These are phyloP conservation scores for Chaenodraco wilsoni DNA, from an alignment of 2,797 vertebrate species.

Conservation along the genomic window DNA sequence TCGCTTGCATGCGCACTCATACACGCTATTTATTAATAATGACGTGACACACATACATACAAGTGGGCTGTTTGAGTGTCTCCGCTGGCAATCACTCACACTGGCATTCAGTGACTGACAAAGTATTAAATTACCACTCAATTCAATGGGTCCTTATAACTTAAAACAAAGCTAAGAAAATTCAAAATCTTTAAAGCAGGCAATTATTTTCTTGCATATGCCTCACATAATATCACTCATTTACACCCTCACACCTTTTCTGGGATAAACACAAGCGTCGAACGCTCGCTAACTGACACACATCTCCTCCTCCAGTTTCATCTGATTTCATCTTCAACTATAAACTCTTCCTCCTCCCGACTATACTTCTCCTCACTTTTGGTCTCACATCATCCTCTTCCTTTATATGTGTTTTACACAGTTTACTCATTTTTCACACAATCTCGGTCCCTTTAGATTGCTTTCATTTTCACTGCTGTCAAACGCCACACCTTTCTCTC, in stretches of 20 bases:
- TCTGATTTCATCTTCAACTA: neutral
- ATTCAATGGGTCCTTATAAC: slow-evolving; percentile 16
- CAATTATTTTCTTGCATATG: slow-evolving; percentile 41
- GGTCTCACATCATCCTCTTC: slow-evolving; percentile 10
- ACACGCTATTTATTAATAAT: slow-evolving; percentile 48
- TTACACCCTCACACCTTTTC: slow-evolving; percentile 52
- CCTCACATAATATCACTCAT: slow-evolving; percentile 43
- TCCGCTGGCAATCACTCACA: slow-evolving; percentile 5
- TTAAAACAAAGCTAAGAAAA: slow-evolving; percentile 30
- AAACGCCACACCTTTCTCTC: slow-evolving; percentile 62
- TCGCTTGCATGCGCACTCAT: slow-evolving; percentile 10
- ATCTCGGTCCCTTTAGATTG: slow-evolving; percentile 61
- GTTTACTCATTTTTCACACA: slow-evolving; percentile 67
- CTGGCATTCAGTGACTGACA: slow-evolving; percentile 36
- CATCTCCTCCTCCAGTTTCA: slow-evolving; percentile 25
- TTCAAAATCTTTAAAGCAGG: slow-evolving; percentile 11
- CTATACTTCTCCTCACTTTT: neutral
- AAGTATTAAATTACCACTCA: slow-evolving; percentile 47
- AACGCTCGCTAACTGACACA: slow-evolving; percentile 24
- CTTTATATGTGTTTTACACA: slow-evolving; percentile 21
- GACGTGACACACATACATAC: slow-evolving; percentile 28
- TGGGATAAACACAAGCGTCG: slow-evolving; percentile 22
- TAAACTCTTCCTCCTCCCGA: slow-evolving; percentile 12
- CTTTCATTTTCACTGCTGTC: slow-evolving; percentile 73
- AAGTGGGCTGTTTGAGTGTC: slow-evolving; percentile 8